Evolutionary conservation across 2,113 vertebrate species (phyloP), one percentile per base, ranked within the genome.

Genomic region (Caracal caracal): DNA sequence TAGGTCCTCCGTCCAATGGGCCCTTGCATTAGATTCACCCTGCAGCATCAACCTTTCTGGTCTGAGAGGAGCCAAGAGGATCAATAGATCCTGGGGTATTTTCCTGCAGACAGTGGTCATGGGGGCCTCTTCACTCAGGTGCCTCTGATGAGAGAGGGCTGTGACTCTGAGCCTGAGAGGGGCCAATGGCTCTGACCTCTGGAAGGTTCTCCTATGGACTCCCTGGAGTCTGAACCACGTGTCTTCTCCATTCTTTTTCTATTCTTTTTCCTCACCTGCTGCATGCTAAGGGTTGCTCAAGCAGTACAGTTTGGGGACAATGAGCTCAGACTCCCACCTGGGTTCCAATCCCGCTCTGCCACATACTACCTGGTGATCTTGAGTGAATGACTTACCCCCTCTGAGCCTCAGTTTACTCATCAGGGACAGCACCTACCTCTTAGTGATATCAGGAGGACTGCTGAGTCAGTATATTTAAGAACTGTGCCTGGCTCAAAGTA

Each of bases 271-370:
- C 5, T 7, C 16, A 11, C 43, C 61, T 5, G 5, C 10, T 51
- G 20, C n/a, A 43, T 6, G 10, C 33, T 3, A 26, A 78, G 51
- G 49, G n/a, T 4, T 16, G 8, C 61, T 43, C 8, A n/a, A 80
- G 56, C 6, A 9, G 2, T 24, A 2, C 56, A 22, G 33, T 2
- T 13, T 12, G 4, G 30, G 43, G 35, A 8, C 2, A 5, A 43
- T 6, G 70, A 68, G 15, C 26, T 35, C 20, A 53, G 63, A 71
- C 5, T 16, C 26, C 40, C 12, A 35, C 28, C 47, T 8, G 3
- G 70, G 68, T 68, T 51, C 6, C 24, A 68, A 68, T 56, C 59
- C 40, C 0, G 0, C 17, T 59, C 19, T 59, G 56, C 56, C 56
- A 59, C 6, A 2, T 59, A 22, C 56, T 59, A 59, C 56, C 17